Base-by-base conservation (phyloP, 2,888 invertebrate genomes). In the Stramonita haemastoma region DNA sequence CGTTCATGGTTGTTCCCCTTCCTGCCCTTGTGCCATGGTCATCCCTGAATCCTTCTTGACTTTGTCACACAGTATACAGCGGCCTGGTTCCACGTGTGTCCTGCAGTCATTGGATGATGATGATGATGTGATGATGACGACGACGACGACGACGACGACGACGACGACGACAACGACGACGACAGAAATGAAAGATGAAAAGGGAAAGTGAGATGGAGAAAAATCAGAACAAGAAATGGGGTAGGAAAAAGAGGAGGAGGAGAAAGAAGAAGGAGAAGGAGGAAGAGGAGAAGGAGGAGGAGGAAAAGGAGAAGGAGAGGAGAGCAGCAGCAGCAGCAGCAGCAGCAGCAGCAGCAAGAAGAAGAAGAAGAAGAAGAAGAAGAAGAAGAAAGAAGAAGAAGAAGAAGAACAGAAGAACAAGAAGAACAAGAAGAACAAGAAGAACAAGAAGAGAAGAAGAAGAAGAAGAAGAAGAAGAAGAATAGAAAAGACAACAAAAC, bases 1-100 rank as follows among this genome's bases (percentile, higher is more conserved):
- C 22, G 73, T n/a, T n/a, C 70, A 73, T 73, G n/a, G n/a, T 11
- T 1, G 11, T 29, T 77, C 17, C 60, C 22, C 17, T 79, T 11
- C 19, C 32, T 15, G 32, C n/a, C 26, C 13, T 29, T 29, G n/a
- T 17, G 29, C 32, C 46, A 22, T 87, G 36, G 66, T 8, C 1
- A n/a, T 34, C 15, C 22, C 36, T 60, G 60, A n/a, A 0, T 79
- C 29, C 70, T 34, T 66, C 73, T 89, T 87, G n/a, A 56, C 87
- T 46, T 87, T 87, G 77, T 34, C 77, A 46, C 87, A 87, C 46
- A 87, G 26, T 34, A 88, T 83, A 34, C 73, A 87, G 36, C 36
- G 87, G 66, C 73, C 87, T 13, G 32, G 32, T 36, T 56, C n/a
- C 46, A 13, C 26, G 26, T 29, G 56, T 77, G 36, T 26, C 87